Evolutionary conservation across 2,797 vertebrate species (phyloP), one percentile per base, ranked within the genome.

Genomic region (Glossophaga mutica): DNA sequence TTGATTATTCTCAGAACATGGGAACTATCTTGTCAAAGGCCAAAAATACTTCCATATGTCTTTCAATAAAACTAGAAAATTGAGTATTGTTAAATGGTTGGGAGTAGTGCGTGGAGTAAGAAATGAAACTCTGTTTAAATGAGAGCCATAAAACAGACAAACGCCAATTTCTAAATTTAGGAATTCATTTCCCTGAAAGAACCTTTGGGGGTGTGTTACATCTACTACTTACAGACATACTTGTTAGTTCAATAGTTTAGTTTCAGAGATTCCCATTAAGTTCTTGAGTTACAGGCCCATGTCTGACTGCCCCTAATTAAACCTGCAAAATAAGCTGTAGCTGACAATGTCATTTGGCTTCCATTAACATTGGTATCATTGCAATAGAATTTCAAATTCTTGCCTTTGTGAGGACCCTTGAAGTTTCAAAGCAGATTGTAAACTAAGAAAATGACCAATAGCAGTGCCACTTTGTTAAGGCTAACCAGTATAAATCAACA

Each of bases 241-340:
- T 95, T 86, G 86, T 96, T 89, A 97, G 74, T 90, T 93, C 78
- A 94, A 57, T 83, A 93, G 89, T 97, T 97, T 65, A 96, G 82
- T 92, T 94, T 97, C 88, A 94, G 77, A 74, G 65, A 96, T 95
- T 96, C 94, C 94, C 91, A 97, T 95, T 96, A 96, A 95, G 76
- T 89, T 96, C 57, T 87, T 95, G 82, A 96, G 70, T 96, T 94
- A 92, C 29, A 95, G 82, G 39, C 71, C 57, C 52, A 39, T 92
- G 78, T 97, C 90, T 97, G 52, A 73, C 34, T 96, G 94, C 74
- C 89, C 93, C 52, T 94, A 96, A 95, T 96, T 97, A 96, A 78
- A 95, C 96, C 70, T 94, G 83, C 76, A 97, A 97, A 97, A 94
- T 95, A 89, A 95, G 88, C 91, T 94, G 68, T 96, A 95, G 74